phyloP scores from a whole-genome alignment of 2,113 vertebrate species.

The Nannospalax galili region DNA sequence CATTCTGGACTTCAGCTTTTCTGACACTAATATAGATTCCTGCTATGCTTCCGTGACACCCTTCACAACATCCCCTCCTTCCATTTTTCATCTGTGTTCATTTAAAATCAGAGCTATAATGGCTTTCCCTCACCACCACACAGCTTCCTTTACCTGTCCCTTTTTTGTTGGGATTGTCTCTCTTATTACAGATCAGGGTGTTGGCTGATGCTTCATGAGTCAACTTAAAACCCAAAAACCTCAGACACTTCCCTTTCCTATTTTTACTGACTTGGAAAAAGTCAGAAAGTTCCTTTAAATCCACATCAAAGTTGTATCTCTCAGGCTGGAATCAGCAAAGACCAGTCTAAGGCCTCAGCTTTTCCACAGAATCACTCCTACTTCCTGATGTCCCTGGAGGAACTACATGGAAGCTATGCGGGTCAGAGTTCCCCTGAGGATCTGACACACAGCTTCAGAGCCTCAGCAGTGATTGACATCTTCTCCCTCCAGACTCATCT shows the following conservation, averaged over 20 bases:
- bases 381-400: not conserved
- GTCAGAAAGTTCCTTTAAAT: not conserved
- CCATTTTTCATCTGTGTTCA: slow-evolving; percentile 53
- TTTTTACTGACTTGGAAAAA: not conserved
- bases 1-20: slow-evolving; percentile 63
- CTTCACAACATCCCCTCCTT: slow-evolving; percentile 25
- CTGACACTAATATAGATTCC: slow-evolving; percentile 70
- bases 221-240: not conserved
- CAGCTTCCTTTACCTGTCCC: not conserved
- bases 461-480: not conserved
- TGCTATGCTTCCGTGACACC: slow-evolving; percentile 53
- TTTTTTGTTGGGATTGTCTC: not conserved
- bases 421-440: not conserved
- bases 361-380: not conserved
- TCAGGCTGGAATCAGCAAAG: not conserved
- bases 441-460: not conserved
- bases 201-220: not conserved
- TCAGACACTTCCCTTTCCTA: not conserved
- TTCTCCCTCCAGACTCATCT: not conserved
- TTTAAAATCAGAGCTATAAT: slow-evolving; percentile 11
- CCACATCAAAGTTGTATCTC: not conserved
- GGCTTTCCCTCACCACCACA: not conserved
- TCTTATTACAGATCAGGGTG: not conserved
- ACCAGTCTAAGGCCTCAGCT: not conserved
- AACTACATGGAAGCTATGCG: not conserved